Conservation (phyloP, 2,888 invertebrate species). For the Microctonus aethiopoides region DNA sequence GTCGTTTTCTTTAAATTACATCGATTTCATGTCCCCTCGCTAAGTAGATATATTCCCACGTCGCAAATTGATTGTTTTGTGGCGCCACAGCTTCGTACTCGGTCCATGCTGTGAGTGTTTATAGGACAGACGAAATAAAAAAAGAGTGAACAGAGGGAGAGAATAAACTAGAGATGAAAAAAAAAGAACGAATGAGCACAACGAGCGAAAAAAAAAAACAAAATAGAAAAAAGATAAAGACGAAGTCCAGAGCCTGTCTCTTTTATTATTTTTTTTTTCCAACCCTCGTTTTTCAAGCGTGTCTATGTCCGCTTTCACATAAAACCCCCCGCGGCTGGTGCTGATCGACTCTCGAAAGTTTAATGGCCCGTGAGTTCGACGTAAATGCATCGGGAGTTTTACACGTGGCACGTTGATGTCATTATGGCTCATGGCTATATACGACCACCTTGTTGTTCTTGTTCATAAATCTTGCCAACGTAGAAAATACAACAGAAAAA, state of each 20-base stretch:
- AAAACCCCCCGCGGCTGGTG: slow-evolving; percentile 30
- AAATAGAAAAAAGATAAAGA: slow-evolving; percentile 5
- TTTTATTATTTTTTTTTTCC: slow-evolving; percentile 3
- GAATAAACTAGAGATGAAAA: not conserved
- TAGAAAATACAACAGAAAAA: slow-evolving; percentile 22
- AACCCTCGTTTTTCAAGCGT: not conserved
- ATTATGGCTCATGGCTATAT: slow-evolving; percentile 31
- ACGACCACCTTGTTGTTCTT: slow-evolving; percentile 28
- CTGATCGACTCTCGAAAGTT: slow-evolving; percentile 43
- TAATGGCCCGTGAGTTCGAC: slow-evolving; percentile 41
- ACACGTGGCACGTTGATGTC: slow-evolving; percentile 40
- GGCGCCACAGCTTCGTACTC: slow-evolving; percentile 28
- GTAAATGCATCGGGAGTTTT: slow-evolving; percentile 40
- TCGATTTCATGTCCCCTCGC: slow-evolving; percentile 23
- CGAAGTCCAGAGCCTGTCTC: not conserved
- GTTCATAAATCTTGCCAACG: slow-evolving; percentile 31
- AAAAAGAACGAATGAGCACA: not conserved
- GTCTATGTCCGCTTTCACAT: slow-evolving; percentile 14
- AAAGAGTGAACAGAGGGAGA: not conserved
- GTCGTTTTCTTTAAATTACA: slow-evolving; percentile 36
- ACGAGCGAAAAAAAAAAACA: not conserved
- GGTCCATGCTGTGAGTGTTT: not conserved
- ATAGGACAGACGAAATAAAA: not conserved
- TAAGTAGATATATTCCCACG: slow-evolving; percentile 36
- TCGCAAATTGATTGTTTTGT: slow-evolving; percentile 39